phyloP scores from a whole-genome alignment of 2,113 vertebrate genomes.

The Agapornis roseicollis region DNA sequence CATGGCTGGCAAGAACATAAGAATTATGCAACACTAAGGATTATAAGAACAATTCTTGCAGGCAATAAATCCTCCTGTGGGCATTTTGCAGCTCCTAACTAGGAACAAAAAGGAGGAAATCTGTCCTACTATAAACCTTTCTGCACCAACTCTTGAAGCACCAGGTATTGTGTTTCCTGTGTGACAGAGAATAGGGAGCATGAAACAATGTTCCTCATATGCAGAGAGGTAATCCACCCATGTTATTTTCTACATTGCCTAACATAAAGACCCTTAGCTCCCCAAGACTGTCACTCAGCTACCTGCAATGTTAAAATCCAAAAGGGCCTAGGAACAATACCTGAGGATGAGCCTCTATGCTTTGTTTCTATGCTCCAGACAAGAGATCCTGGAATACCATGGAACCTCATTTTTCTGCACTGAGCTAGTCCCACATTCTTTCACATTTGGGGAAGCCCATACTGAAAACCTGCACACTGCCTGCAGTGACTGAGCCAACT shows the following conservation, averaged over 20 bases:
- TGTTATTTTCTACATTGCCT: background rate
- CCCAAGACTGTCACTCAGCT: background rate
- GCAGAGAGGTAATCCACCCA: background rate
- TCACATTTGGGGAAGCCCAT: background rate
- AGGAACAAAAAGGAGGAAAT: background rate
- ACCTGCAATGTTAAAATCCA: background rate
- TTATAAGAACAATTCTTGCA: background rate
- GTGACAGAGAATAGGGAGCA: background rate
- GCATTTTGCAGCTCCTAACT: background rate
- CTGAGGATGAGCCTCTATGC: background rate
- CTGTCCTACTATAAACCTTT: background rate
- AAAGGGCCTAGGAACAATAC: background rate
- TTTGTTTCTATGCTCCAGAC: background rate
- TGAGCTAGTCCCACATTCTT: background rate
- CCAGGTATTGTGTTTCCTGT: background rate
- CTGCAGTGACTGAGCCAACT: background rate
- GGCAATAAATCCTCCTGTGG: background rate
- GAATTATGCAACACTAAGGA: background rate
- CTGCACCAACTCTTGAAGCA: background rate
- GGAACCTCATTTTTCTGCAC: background rate
- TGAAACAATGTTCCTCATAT: background rate
- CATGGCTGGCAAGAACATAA: background rate
- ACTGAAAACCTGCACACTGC: background rate
- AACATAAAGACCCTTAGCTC: background rate
- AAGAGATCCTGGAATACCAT: background rate